Base-by-base conservation (phyloP, 2,797 vertebrate genomes). In the Pseudomugil tenellus region DNA sequence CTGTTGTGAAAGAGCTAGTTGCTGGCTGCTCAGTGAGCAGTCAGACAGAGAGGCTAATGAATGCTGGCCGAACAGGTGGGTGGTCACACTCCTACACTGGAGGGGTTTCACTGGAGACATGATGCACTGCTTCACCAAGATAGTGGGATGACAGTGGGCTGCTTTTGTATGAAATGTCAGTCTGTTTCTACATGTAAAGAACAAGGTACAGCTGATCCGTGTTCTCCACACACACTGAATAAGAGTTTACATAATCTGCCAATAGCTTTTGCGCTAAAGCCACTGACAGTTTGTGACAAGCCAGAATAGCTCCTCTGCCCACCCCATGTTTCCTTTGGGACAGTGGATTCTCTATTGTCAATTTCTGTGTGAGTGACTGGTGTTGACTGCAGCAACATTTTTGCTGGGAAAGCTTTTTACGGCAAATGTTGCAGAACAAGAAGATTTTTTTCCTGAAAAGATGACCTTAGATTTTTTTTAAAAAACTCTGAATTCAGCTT, bases 21-120 rank as follows among this genome's bases (percentile, higher is more conserved):
- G 65, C 63, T 84, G 86, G 86, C 87, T 87, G 79, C 86, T 86
- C 75, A 70, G 72, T 86, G 81, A 91, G 80, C 81, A 90, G 85
- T 87, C 89, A 90, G 89, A 91, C 89, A 91, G 75, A 81, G 78
- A 85, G 84, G 85, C 84, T 92, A 91, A 92, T 91, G 81, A 89
- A 84, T 85, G 84, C 87, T 87, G 87, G 81, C 82, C 89, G 86
- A 86, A 91, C 88, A 91, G 88, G 94, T 94, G 92, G 94, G 94
- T 91, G 93, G 91, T 88, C 87, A 80, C 83, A 91, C 93, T 90
- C 92, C 91, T 74, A 91, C 93, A 84, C 84, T 74, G 74, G 80
- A 90, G 81, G 90, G 91, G 85, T 91, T 92, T 89, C 86, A 90
- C 88, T 90, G 85, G 83, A 90, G 89, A 91, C 86, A 79, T 84